Conservation (phyloP, 2,797 vertebrate species). For the Telmatherina bonti region DNA sequence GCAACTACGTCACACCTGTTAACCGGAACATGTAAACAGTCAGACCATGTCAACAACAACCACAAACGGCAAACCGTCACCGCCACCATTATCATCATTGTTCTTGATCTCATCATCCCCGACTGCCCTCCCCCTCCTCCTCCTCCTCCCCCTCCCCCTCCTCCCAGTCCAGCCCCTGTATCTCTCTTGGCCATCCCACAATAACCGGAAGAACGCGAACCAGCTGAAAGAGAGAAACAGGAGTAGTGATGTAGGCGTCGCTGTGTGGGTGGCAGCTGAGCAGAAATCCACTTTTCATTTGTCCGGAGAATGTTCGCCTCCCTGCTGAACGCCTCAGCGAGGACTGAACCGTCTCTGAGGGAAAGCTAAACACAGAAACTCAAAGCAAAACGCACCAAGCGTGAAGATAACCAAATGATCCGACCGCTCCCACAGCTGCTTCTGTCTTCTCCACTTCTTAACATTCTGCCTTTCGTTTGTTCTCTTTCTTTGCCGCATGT, state of each 20-base stretch:
- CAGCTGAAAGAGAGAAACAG: slow-evolving; percentile 52
- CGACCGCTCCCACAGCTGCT: slow-evolving; percentile 85
- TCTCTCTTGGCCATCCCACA: slow-evolving; percentile 57
- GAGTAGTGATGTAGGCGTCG: slow-evolving; percentile 60
- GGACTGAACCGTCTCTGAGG: slow-evolving; percentile 69
- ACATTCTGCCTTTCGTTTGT: slow-evolving; percentile 71
- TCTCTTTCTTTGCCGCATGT: slow-evolving; percentile 75
- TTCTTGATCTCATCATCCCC: slow-evolving; percentile 61
- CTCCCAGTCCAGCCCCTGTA: slow-evolving; percentile 17
- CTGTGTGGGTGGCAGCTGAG: slow-evolving; percentile 65
- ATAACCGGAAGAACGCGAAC: slow-evolving; percentile 63
- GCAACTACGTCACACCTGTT: slow-evolving; percentile 98
- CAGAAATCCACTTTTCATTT: slow-evolving; percentile 60
- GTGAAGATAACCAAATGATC: slow-evolving; percentile 69
- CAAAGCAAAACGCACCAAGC: slow-evolving; percentile 82
- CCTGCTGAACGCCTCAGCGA: slow-evolving; percentile 59
- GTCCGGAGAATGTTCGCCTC: slow-evolving; percentile 71
- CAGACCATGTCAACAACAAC: slow-evolving; percentile 84
- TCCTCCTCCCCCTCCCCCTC: neutral
- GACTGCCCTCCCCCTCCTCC: neutral
- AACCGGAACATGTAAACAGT: slow-evolving; percentile 96
- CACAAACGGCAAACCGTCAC: slow-evolving; percentile 35
- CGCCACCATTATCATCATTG: slow-evolving; percentile 31
- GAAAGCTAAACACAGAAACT: slow-evolving; percentile 66
- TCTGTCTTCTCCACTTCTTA: slow-evolving; percentile 74